Evolutionary conservation across 2,888 invertebrate species (phyloP).

Genomic region (Latrodectus hesperus): DNA sequence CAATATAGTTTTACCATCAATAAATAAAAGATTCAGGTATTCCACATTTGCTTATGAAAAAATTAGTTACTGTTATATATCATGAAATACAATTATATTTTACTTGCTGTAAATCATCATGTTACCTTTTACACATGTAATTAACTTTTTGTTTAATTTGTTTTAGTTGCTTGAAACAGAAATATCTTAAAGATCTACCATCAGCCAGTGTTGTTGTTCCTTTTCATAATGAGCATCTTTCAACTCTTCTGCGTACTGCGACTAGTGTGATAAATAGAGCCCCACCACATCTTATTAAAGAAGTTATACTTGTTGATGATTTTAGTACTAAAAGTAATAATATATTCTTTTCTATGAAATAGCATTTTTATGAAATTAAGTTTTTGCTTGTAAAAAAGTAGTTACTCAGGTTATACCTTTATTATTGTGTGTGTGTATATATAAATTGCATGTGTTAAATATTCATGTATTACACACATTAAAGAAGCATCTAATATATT

Average conservation of each 20-base stretch:
- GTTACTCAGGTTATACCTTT: too few species aligned
- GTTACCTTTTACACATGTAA: too few species aligned
- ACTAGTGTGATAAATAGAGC: conserved; percentile 88
- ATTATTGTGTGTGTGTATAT: too few species aligned
- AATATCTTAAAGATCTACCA: conserved; percentile 83
- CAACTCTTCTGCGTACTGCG: conserved; percentile 86
- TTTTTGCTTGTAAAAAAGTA: neutral
- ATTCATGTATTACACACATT: too few species aligned
- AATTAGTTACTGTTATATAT: too few species aligned
- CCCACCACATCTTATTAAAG: conserved; percentile 84
- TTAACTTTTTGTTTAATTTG: neutral
- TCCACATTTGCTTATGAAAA: too few species aligned
- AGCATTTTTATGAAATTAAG: neutral
- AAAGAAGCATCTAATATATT: too few species aligned
- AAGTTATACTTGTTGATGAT: conserved; percentile 90
- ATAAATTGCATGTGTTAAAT: too few species aligned
- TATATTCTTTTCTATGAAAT: neutral
- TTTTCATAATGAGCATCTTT: conserved; percentile 94
- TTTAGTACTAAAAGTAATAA: conserved; percentile 72
- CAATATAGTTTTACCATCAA: too few species aligned
- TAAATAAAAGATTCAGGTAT: too few species aligned
- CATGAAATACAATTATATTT: too few species aligned
- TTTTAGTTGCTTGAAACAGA: conserved; percentile 80
- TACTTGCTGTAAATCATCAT: too few species aligned
- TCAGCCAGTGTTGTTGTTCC: conserved; percentile 91